phyloP scores from a whole-genome alignment of 2,797 vertebrate genomes.

The Macroramphosus scolopax region DNA sequence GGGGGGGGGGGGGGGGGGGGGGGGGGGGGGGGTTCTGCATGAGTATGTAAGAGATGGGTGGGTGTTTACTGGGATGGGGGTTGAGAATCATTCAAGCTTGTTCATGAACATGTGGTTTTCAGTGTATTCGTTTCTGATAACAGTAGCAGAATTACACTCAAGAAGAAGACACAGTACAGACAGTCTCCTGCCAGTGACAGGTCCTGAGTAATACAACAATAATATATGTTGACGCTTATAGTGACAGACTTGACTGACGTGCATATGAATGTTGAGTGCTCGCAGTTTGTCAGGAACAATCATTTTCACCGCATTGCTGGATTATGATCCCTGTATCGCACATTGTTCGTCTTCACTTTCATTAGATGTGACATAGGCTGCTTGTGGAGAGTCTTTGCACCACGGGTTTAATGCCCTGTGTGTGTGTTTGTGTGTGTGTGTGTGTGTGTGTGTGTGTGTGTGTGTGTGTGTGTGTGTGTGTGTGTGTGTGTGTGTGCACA shows the following conservation, averaged over 20 bases:
- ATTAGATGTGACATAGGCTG: slow-evolving; percentile 37
- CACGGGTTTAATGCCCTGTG: background rate
- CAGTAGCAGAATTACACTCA: slow-evolving; percentile 14
- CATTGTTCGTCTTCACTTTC: slow-evolving; percentile 31
- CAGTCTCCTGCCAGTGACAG: slow-evolving; percentile 8
- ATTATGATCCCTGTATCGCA: slow-evolving; percentile 23
- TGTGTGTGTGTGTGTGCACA: too few species aligned
- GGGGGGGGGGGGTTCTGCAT: background rate
- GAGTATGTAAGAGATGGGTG: slow-evolving; percentile 16
- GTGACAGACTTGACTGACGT: slow-evolving; percentile 26
- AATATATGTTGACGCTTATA: slow-evolving; percentile 12
- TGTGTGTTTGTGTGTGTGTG: slow-evolving; percentile 6
- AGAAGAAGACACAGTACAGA: slow-evolving; percentile 8
- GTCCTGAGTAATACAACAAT: slow-evolving; percentile 5
- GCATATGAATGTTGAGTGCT: slow-evolving; percentile 36
- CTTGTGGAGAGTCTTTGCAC: slow-evolving; percentile 18
- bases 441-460: too few species aligned
- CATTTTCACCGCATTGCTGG: slow-evolving; percentile 25
- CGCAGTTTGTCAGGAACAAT: slow-evolving; percentile 36
- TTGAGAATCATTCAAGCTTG: slow-evolving; percentile 15
- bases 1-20: slow-evolving; percentile 40
- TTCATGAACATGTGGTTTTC: slow-evolving; percentile 39
- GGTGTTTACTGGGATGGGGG: slow-evolving; percentile 6
- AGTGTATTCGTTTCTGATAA: slow-evolving; percentile 20
- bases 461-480: too few species aligned